phyloP scores from a whole-genome alignment of 2,113 vertebrate genomes.

The Sorex fumeus region DNA sequence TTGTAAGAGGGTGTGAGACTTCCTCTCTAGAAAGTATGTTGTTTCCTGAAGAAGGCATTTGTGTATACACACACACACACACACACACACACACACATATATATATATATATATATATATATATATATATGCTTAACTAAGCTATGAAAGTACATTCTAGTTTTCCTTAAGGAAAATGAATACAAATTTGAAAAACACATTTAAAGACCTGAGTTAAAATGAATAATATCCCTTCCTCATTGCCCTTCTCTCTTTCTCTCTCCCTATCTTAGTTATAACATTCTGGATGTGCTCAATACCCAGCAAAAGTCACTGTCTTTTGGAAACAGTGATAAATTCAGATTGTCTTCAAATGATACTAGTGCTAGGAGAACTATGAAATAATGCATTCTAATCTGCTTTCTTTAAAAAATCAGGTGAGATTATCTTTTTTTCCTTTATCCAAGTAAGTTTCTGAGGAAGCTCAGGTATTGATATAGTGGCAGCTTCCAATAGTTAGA shows the following conservation, averaged over 20 bases:
- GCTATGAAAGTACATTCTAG: constrained; percentile 48
- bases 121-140: constrained; percentile 57
- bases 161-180: constrained; percentile 16
- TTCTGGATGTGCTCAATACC: neutral
- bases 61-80: constrained; percentile 35
- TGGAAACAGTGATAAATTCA: constrained; percentile 27
- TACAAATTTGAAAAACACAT: constrained; percentile 47
- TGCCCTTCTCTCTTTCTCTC: neutral
- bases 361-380: neutral
- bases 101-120: too few relatives aligned
- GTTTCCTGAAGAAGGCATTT: constrained; percentile 58
- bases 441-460: constrained; percentile 4
- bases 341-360: neutral
- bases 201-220: constrained; percentile 27
- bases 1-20: constrained; percentile 65
- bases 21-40: constrained; percentile 59
- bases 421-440: constrained; percentile 4
- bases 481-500: neutral
- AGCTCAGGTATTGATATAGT: constrained; percentile 18
- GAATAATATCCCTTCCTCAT: constrained; percentile 16
- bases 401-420: constrained; percentile 31
- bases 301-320: neutral
- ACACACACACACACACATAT: constrained; percentile 43
- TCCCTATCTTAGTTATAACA: neutral
- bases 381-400: constrained; percentile 10